Base-by-base conservation (phyloP, 2,888 invertebrate genomes). In the Machimus rusticus region DNA sequence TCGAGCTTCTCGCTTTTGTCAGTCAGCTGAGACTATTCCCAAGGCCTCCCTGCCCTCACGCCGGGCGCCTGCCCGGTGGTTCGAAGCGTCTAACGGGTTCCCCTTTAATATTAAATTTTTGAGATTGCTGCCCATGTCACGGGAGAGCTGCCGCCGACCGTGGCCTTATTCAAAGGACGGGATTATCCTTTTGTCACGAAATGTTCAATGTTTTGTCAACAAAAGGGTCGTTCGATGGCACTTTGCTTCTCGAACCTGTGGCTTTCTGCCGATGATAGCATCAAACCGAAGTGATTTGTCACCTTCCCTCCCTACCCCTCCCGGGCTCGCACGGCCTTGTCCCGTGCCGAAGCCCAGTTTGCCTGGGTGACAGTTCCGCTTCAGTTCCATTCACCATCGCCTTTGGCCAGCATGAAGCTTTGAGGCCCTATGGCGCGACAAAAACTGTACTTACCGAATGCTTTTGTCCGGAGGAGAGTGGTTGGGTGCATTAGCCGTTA, bases 21-120 rank as follows among this genome's bases (percentile, higher is more conserved):
- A 28, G 28, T 9, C 66, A 66, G 19, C 28, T 23, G 28, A 28
- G 66, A 14, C 66, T n/a, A 19, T 16, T 66, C 66, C 82, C 57
- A 37, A 19, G 2, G 31, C 81, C 12, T 2, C n/a, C 5, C 57
- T 3, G 31, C 55, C 23, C 2, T 16, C 79, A 9, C 16, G n/a
- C 16, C 23, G 51, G 2, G 16, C 1, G 28, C 19, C 16, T 19
- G 51, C 14, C 81, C 34, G 34, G 55, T 51, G 79, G 23, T 14
- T 31, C 28, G 23, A 16, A 79, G 5, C 31, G 14, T 14, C 51
- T n/a, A 31, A 31, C 2, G 37, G 66, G 82, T 23, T 84, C 82
- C 82, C 57, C 82, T 84, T 84, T 84, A 84, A 84, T 84, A 84
- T 84, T 84, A 84, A 84, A 84, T 57, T 84, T 37, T 84, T 34